Evolutionary conservation across 1,140 invertebrate species (phyloP).

Genomic region (Drosophila quadrilineata): DNA sequence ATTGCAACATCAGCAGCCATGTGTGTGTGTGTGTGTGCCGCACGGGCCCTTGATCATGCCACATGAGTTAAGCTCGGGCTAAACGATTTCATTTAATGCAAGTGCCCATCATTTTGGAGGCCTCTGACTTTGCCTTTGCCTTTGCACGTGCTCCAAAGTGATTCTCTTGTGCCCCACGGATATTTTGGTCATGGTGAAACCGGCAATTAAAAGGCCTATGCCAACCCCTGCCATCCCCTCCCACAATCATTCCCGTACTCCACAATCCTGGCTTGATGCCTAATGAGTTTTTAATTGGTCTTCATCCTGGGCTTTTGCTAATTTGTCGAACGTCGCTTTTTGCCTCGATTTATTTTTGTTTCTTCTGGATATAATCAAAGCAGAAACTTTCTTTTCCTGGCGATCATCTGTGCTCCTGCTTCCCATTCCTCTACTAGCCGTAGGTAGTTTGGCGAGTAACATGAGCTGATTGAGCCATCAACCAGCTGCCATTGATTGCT

Average conservation of each 20-base stretch:
- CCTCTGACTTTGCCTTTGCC: neutral
- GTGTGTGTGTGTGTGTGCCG: neutral
- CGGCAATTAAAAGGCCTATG: conserved; percentile 62
- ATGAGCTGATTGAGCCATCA: conserved; percentile 63
- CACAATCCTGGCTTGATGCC: conserved; percentile 20
- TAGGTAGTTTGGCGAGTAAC: conserved; percentile 27
- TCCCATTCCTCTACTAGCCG: no score
- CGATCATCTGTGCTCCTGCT: neutral
- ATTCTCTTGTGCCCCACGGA: conserved; percentile 53
- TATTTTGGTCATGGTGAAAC: conserved; percentile 68
- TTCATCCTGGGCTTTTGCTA: conserved; percentile 18
- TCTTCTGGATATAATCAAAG: conserved; percentile 2
- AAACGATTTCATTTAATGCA: conserved; percentile 78
- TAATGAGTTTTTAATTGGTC: conserved; percentile 76
- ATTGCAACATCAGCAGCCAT: conserved; percentile 45
- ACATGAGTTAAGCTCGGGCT: conserved; percentile 27
- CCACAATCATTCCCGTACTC: neutral
- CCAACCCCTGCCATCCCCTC: neutral
- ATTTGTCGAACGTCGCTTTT: conserved; percentile 36
- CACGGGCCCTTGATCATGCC: conserved; percentile 6
- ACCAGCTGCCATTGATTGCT: conserved; percentile 35
- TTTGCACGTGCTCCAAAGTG: conserved; percentile 70
- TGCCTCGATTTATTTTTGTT: neutral
- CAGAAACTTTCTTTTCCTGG: conserved; percentile 20
- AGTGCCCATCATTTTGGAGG: conserved; percentile 72